Evolutionary conservation across 2,888 invertebrate species (phyloP), one percentile per base, ranked within the genome.

Genomic region (Lasioglossum leucozonium): DNA sequence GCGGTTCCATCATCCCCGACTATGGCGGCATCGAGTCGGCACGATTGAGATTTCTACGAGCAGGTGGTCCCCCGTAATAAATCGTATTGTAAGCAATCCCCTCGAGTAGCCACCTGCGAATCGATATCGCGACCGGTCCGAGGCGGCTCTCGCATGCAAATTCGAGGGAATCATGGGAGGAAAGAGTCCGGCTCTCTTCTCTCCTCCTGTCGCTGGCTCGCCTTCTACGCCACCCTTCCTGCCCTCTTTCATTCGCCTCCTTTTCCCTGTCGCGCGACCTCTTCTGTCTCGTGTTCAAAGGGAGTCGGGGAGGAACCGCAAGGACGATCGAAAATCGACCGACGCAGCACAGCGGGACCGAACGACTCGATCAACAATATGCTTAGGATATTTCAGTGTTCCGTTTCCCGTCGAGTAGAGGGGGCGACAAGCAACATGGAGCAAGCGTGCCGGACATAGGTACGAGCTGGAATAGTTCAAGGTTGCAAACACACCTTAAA

Each of bases 71-170:
- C 88, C 87, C 84, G 92, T 92, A 93, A 94, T 94, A 94, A 94
- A 94, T 94, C 93, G 93, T 93, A 94, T 94, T 93, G 94, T 94
- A 93, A 94, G 92, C 93, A 91, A 92, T 93, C 93, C 92, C 90
- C 87, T 81, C 78, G 92, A 89, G 88, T 91, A 93, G 91, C 93
- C 94, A 94, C 93, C 93, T 94, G 93, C 93, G 91, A 93, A 93
- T 93, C 93, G 91, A 93, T 94, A 94, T 93, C 93, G 87, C 89
- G 87, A 88, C 86, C 88, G 89, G 88, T 87, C 88, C 87, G 88
- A 87, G 84, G 88, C 88, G 89, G 90, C 88, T 89, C 88, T 89
- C 88, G 89, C 89, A 92, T 93, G 93, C 92, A 93, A 93, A 93
- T 93, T 91, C 87, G 80, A 83, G 81, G 88, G 88, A 80, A 86